Conservation (phyloP, 2,888 invertebrate species). For the Chrysomela aeneicollis region DNA sequence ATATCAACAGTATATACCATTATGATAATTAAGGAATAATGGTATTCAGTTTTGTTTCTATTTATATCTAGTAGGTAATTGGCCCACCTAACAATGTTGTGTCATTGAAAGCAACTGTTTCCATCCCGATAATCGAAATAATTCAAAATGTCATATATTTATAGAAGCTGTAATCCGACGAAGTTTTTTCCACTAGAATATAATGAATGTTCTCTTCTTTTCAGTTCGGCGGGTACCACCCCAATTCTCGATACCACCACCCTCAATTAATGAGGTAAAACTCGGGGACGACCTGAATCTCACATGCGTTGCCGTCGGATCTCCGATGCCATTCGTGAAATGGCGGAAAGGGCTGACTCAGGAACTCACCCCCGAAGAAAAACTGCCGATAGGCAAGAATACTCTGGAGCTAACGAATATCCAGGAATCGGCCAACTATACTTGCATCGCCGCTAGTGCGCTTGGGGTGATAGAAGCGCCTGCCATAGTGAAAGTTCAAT, state of each 20-base stretch:
- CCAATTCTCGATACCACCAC: conserved; percentile 92
- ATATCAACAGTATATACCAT: too few relatives aligned
- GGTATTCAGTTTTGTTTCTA: too few relatives aligned
- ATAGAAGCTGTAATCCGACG: too few relatives aligned
- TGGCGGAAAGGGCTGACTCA: conserved; percentile 87
- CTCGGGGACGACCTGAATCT: conserved; percentile 90
- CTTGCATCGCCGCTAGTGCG: conserved; percentile 94
- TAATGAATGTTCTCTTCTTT: conserved; percentile 45
- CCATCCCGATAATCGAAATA: too few relatives aligned
- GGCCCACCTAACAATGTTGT: too few relatives aligned
- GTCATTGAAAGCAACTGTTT: too few relatives aligned
- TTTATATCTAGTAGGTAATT: too few relatives aligned
- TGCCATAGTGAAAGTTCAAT: conserved; percentile 94
- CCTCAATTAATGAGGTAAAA: conserved; percentile 86
- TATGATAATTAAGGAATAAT: too few relatives aligned
- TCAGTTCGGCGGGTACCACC: conserved; percentile 94
- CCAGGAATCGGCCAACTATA: conserved; percentile 93
- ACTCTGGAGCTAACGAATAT: conserved; percentile 87
- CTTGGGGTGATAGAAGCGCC: conserved; percentile 90
- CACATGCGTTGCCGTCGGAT: conserved; percentile 96
- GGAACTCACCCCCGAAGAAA: conserved; percentile 89
- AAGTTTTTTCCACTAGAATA: neutral
- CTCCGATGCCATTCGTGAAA: conserved; percentile 97
- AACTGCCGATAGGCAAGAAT: conserved; percentile 85
- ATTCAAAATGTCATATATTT: too few relatives aligned